Evolutionary conservation across 92 coral and sea anemone genomes (phyloP), one percentile per base, ranked within the genome.

Genomic region (Galaxea fascicularis): DNA sequence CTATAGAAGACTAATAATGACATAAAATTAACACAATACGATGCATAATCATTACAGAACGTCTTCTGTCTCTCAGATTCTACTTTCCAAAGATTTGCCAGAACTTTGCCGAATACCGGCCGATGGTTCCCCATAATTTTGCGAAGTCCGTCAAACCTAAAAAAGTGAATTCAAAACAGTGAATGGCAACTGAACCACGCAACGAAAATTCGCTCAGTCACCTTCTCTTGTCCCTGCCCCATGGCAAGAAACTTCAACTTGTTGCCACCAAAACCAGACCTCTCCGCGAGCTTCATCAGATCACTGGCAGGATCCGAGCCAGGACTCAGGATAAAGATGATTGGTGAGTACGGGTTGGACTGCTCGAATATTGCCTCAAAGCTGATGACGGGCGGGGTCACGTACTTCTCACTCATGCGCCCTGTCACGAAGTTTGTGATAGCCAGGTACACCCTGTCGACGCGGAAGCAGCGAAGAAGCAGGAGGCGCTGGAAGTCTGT

Each of bases 171-270:
- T 35, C 41, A 35, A 35, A 35, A 35, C n/a, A n/a, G n/a, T n/a
- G n/a, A n/a, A n/a, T n/a, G n/a, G n/a, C n/a, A n/a, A n/a, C n/a
- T n/a, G n/a, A n/a, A n/a, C n/a, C 0, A 16, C 13, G 4, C 17
- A 17, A 30, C n/a, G 13, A 29, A 17, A 13, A 29, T 11, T 45
- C 18, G 4, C 10, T 31, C 14, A 67, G 51, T 4, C 57, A 71
- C 99, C 98, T 96, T 96, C 66, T 96, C 99, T 74, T 96, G 99
- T n/a, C 99, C 99, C 47, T 96, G 99, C 11, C 99, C 99, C 99
- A 97, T 97, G 28, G 99, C 99, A 65, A 97, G 88, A 52, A 97
- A 97, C 73, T 97, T 97, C 67, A 97, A 64, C 87, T 95, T 93
- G 89, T 97, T 97, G 4, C 98, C 99, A 28, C 99, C 98, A 76